A percentile compares a stretch with the other conserved stretches of the same genome.
These are phyloP conservation scores for Gobio gobio DNA, from an alignment of 2,113 vertebrate genomes.

Conservation along the genomic window DNA sequence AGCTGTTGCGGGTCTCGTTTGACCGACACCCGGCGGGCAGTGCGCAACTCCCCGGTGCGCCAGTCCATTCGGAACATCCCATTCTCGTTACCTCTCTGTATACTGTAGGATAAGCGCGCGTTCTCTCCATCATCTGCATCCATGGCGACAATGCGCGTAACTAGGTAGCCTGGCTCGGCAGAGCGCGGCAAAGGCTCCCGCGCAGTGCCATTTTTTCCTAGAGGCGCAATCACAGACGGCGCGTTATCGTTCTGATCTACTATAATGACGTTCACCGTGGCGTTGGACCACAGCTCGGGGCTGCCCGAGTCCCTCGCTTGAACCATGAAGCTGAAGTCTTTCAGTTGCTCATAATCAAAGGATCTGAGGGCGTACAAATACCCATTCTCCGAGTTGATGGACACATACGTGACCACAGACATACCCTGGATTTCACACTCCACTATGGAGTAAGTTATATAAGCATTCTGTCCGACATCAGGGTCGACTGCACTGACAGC, in stretches of 20 bases:
- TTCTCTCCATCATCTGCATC: constrained; percentile 96
- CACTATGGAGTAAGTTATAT: constrained; percentile 90
- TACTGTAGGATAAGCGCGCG: constrained; percentile 92
- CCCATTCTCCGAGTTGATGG: constrained; percentile 96
- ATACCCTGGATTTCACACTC: constrained; percentile 96
- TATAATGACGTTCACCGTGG: constrained; percentile 89
- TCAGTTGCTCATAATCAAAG: constrained; percentile 96
- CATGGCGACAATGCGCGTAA: constrained; percentile 90
- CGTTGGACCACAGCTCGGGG: constrained; percentile 85
- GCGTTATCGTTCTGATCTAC: constrained; percentile 97
- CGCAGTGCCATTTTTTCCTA: constrained; percentile 90
- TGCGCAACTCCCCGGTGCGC: constrained; percentile 93
- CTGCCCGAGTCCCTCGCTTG: constrained; percentile 86
- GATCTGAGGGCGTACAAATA: constrained; percentile 94
- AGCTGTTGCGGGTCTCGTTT: constrained; percentile 89
- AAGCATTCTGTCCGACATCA: constrained; percentile 89
- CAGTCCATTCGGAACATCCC: constrained; percentile 95
- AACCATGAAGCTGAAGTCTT: constrained; percentile 93
- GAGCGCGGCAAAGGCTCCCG: constrained; percentile 88
- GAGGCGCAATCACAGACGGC: constrained; percentile 86
- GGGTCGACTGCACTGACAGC: constrained; percentile 92
- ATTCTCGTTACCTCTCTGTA: constrained; percentile 91
- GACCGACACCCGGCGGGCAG: constrained; percentile 83
- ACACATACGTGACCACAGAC: constrained; percentile 98
- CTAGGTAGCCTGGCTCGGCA: constrained; percentile 92